These are phyloP conservation scores for Erythrolamprus reginae DNA, from an alignment of 2,113 vertebrate genomes.

Conservation along the genomic window DNA sequence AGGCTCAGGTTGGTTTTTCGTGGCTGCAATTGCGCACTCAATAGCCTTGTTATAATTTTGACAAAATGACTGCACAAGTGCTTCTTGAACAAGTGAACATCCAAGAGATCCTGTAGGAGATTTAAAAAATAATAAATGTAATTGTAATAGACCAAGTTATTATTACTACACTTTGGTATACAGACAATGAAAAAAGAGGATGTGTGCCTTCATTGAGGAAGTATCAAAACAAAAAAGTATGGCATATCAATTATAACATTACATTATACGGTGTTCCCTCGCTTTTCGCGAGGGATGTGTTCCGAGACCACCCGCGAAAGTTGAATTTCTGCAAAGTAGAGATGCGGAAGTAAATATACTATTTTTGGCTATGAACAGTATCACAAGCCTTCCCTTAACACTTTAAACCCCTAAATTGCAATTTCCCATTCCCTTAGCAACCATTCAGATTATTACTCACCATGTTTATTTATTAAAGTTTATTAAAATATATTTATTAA, in stretches of 20 bases:
- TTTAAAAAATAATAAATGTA: neutral
- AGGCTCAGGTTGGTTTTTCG: slow-evolving; percentile 37
- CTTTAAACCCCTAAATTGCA: too few relatives aligned
- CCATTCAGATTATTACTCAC: too few relatives aligned
- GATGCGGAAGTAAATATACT: too few relatives aligned
- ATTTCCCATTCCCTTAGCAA: too few relatives aligned
- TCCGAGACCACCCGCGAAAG: too few relatives aligned
- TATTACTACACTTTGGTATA: neutral
- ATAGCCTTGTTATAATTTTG: slow-evolving; percentile 70
- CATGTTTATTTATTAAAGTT: too few relatives aligned
- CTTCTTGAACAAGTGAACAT: slow-evolving; percentile 65
- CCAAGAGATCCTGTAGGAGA: slow-evolving; percentile 59
- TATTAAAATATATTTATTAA: too few relatives aligned
- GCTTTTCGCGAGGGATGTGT: too few relatives aligned
- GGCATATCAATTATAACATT: neutral
- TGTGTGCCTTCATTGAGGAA: neutral
- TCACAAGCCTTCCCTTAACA: too few relatives aligned
- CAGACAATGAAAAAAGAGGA: neutral
- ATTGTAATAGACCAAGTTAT: neutral
- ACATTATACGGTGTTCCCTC: too few relatives aligned
- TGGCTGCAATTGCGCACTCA: slow-evolving; percentile 50
- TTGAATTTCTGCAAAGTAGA: too few relatives aligned
- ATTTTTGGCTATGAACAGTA: too few relatives aligned
- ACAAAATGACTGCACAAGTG: slow-evolving; percentile 72
- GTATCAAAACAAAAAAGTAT: neutral